These are phyloP conservation scores for Berghia stephanieae DNA, from an alignment of 1,140 invertebrate species.

Conservation along the genomic window DNA sequence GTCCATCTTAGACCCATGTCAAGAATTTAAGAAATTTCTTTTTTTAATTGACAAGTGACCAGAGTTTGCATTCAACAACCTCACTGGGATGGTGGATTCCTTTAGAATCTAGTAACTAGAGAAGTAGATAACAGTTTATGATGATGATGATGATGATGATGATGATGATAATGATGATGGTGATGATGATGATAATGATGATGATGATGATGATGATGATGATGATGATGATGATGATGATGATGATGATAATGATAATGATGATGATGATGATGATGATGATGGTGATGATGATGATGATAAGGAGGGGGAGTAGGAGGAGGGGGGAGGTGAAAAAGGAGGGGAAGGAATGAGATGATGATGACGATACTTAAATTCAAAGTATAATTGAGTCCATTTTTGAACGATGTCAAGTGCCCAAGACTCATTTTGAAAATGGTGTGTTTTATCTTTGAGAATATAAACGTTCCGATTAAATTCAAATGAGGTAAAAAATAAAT, in stretches of 20 bases:
- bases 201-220: conserved; percentile 2
- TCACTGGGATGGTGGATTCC: too few relatives aligned
- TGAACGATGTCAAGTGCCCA: too few relatives aligned
- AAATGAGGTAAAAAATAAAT: too few relatives aligned
- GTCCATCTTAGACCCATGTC: background rate
- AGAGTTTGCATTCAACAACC: too few relatives aligned
- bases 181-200: conserved; percentile 2
- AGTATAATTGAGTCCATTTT: too few relatives aligned
- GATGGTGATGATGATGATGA: conserved; percentile 1
- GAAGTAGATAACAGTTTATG: too few relatives aligned
- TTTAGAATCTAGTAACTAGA: background rate
- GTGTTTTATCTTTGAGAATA: too few relatives aligned
- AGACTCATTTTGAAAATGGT: too few relatives aligned
- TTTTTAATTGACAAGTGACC: background rate
- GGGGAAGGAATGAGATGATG: background rate
- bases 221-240: conserved; percentile 2
- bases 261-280: conserved; percentile 2
- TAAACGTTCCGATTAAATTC: too few relatives aligned
- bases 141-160: too few relatives aligned
- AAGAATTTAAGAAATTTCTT: background rate
- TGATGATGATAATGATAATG: conserved; percentile 2
- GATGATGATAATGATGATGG: background rate
- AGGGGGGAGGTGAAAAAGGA: background rate
- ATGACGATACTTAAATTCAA: too few relatives aligned
- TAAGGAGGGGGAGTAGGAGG: background rate